Evolutionary conservation across 2,888 invertebrate genomes (phyloP).

Genomic region (Labia minor): DNA sequence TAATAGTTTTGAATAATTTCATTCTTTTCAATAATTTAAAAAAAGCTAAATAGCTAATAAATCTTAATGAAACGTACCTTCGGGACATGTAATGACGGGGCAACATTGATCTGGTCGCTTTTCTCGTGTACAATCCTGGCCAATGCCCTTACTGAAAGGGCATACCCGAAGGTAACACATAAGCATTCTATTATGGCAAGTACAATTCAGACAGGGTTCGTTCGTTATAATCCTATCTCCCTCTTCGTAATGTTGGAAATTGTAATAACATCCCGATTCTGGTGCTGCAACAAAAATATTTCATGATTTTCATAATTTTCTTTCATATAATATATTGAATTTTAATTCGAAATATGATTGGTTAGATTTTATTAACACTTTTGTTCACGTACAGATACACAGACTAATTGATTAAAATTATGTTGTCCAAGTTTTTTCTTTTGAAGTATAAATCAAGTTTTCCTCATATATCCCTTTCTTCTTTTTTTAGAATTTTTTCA

Average conservation of each 20-base stretch:
- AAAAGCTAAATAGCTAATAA: slow-evolving; percentile 21
- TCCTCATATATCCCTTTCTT: too few species aligned
- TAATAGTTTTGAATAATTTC: slow-evolving; percentile 13
- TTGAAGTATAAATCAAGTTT: too few species aligned
- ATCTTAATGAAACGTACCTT: slow-evolving; percentile 49
- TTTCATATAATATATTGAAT: too few species aligned
- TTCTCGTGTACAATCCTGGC: slow-evolving; percentile 81
- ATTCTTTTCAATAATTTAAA: too few species aligned
- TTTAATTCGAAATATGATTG: too few species aligned
- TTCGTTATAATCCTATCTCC: slow-evolving; percentile 88
- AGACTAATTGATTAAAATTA: too few species aligned
- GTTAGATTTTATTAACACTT: too few species aligned
- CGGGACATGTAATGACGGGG: slow-evolving; percentile 84
- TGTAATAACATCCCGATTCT: slow-evolving; percentile 79
- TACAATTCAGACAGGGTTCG: slow-evolving; percentile 91
- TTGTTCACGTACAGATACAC: too few species aligned
- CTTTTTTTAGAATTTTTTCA: too few species aligned
- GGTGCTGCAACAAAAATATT: slow-evolving; percentile 27
- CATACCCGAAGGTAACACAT: slow-evolving; percentile 92
- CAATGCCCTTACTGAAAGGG: slow-evolving; percentile 86
- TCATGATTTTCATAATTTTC: too few species aligned
- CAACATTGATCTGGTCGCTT: slow-evolving; percentile 88
- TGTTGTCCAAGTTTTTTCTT: too few species aligned
- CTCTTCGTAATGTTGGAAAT: slow-evolving; percentile 86
- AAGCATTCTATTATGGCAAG: slow-evolving; percentile 87